phyloP scores from a whole-genome alignment of 2,888 invertebrate species.

The Cosmia pyralina region DNA sequence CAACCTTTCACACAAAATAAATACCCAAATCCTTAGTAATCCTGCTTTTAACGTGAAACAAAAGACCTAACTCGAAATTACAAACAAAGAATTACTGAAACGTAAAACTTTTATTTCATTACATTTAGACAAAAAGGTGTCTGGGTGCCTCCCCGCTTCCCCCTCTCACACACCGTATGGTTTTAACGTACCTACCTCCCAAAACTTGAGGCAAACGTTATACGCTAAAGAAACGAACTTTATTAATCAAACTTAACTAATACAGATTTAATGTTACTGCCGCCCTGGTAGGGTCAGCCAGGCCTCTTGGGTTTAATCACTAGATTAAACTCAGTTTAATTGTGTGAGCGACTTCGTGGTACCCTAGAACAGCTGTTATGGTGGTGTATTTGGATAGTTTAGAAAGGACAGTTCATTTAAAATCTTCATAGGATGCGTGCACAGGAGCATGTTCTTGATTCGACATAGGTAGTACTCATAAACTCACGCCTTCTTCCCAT shows the following conservation, averaged over 20 bases:
- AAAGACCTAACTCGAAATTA: conserved; percentile 45
- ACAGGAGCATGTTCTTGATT: neutral
- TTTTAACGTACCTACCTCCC: conserved; percentile 40
- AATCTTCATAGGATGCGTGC: neutral
- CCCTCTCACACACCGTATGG: conserved; percentile 45
- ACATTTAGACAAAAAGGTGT: conserved; percentile 54
- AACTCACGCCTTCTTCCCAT: neutral
- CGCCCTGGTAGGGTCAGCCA: conserved; percentile 52
- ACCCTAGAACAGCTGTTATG: conserved; percentile 37
- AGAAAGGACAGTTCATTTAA: conserved; percentile 10
- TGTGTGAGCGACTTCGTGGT: conserved; percentile 41
- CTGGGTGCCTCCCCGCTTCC: neutral
- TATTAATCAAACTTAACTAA: conserved; percentile 68
- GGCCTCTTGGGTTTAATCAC: conserved; percentile 49
- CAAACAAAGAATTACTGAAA: conserved; percentile 51
- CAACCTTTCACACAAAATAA: conserved; percentile 29
- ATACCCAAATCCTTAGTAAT: conserved; percentile 22
- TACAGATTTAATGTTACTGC: conserved; percentile 62
- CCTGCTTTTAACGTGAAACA: conserved; percentile 37
- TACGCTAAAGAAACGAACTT: conserved; percentile 65
- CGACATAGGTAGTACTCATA: neutral
- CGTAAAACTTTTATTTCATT: conserved; percentile 53
- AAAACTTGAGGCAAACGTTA: conserved; percentile 57
- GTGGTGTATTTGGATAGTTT: conserved; percentile 9
- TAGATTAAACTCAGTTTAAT: conserved; percentile 61